These are phyloP conservation scores for Coelinius sp. DNA, from an alignment of 2,888 invertebrate species.

Conservation along the genomic window DNA sequence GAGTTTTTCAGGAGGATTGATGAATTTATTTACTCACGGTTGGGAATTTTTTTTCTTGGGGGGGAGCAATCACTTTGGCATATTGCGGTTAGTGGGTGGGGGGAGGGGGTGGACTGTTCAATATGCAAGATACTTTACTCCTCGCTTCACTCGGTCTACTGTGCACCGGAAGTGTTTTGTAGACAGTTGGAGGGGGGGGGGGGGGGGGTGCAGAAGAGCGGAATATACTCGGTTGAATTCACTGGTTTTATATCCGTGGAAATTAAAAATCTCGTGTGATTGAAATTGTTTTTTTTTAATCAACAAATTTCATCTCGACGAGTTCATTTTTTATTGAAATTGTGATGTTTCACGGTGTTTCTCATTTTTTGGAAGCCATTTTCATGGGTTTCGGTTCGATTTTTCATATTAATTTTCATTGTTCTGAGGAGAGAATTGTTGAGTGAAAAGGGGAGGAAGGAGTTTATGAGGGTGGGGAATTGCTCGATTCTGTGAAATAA, in stretches of 20 bases:
- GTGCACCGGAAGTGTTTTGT: constrained; percentile 6
- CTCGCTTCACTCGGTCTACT: neutral
- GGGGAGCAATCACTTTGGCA: constrained; percentile 38
- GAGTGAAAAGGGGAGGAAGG: neutral
- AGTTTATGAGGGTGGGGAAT: neutral
- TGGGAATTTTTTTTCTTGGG: neutral
- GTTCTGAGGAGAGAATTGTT: neutral
- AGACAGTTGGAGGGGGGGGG: neutral
- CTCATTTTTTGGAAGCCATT: neutral
- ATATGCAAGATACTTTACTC: constrained; percentile 30
- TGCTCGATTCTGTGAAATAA: neutral
- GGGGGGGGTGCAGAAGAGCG: neutral
- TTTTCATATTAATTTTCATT: neutral
- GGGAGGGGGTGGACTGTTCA: constrained; percentile 30
- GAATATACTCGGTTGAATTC: constrained; percentile 5
- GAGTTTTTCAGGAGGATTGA: neutral
- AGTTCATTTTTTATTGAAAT: neutral
- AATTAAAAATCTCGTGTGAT: constrained; percentile 7
- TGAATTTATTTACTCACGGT: neutral
- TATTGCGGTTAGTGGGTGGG: constrained; percentile 31
- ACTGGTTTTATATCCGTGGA: neutral
- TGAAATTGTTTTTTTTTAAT: constrained; percentile 1
- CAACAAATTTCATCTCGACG: neutral
- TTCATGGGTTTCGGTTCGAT: neutral
- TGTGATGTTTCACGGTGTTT: too few species aligned